Conservation (phyloP, 2,888 invertebrate species). For the Seira sanloemensis region DNA sequence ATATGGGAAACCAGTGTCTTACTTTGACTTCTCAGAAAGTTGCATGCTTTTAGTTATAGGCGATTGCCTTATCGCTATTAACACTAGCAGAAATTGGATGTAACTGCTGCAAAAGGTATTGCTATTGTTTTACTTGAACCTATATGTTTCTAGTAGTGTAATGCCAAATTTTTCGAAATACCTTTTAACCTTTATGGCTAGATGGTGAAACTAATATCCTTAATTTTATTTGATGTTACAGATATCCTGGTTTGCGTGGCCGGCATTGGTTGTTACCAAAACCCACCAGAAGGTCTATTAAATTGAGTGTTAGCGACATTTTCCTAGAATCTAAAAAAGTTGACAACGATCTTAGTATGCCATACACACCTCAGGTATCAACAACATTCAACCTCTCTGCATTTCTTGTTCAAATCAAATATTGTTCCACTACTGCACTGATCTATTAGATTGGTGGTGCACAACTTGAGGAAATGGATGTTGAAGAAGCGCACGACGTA, state of each 20-base stretch:
- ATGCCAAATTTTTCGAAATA: too few species aligned
- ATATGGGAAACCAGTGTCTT: too few species aligned
- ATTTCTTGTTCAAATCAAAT: background rate
- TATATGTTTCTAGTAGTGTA: too few species aligned
- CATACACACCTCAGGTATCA: conserved; percentile 67
- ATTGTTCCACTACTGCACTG: background rate
- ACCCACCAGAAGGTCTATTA: conserved; percentile 49
- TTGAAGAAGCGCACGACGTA: conserved; percentile 70
- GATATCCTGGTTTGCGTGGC: conserved; percentile 69
- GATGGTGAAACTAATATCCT: background rate
- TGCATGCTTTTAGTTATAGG: too few species aligned
- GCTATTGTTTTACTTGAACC: too few species aligned
- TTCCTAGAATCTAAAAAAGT: conserved; percentile 57
- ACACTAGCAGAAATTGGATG: background rate
- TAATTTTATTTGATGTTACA: conserved; percentile 12
- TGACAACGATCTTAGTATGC: conserved; percentile 62
- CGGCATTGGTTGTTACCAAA: conserved; percentile 66
- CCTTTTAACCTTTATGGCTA: background rate
- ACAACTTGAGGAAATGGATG: conserved; percentile 72
- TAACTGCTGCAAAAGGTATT: background rate
- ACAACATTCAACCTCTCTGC: background rate
- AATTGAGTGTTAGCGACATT: conserved; percentile 56
- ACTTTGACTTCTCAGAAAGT: too few species aligned
- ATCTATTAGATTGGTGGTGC: conserved; percentile 55
- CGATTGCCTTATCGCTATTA: background rate